These are phyloP conservation scores for Apodemus speciosus DNA, from an alignment of 2,113 vertebrate genomes.

Conservation along the genomic window DNA sequence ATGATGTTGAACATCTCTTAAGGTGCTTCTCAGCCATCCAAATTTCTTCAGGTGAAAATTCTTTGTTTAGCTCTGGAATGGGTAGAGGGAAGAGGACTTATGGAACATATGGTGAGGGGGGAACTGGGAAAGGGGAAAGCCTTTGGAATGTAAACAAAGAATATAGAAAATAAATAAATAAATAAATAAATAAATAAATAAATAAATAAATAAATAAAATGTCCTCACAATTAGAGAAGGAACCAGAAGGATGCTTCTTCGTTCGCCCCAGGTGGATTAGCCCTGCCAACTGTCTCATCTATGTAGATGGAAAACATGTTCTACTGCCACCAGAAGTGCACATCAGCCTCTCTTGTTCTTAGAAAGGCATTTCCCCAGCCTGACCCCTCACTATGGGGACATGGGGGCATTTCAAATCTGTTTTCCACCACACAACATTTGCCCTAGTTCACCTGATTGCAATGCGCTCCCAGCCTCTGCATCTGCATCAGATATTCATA, in stretches of 20 bases:
- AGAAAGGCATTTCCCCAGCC: constrained; percentile 50
- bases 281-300: not conserved
- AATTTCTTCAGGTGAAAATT: too few species aligned
- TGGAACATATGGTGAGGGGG: too few species aligned
- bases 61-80: too few species aligned
- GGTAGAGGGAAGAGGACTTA: too few species aligned
- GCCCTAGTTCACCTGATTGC: constrained; percentile 4
- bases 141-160: too few species aligned
- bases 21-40: too few species aligned
- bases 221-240: not conserved
- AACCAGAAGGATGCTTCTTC: not conserved
- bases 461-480: not conserved
- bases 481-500: not conserved
- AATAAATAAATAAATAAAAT: too few species aligned
- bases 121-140: too few species aligned
- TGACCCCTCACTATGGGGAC: not conserved
- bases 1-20: too few species aligned
- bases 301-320: not conserved
- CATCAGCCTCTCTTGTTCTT: constrained; percentile 52
- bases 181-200: too few species aligned
- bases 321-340: not conserved
- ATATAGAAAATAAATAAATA: too few species aligned
- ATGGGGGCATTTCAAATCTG: constrained; percentile 14
- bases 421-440: constrained; percentile 37
- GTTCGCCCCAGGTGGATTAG: not conserved